Evolutionary conservation across 1,140 invertebrate species (phyloP).

Genomic region (Ruditapes philippinarum): DNA sequence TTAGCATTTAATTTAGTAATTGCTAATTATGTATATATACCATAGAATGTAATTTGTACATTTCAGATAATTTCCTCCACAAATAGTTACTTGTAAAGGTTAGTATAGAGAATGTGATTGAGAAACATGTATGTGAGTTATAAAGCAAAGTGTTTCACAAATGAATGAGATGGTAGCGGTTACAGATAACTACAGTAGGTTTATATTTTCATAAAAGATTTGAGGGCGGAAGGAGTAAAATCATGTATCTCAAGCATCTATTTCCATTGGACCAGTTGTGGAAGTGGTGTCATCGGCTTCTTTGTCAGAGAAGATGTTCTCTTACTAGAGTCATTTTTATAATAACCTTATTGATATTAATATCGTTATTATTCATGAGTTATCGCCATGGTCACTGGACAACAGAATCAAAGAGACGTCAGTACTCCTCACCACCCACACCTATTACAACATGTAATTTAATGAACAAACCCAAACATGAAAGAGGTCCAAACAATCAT

Average conservation of each 20-base stretch:
- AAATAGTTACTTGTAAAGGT: too few species aligned
- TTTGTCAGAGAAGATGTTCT: conserved; percentile 59
- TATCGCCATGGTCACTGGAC: conserved; percentile 16
- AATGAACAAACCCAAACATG: conserved; percentile 27
- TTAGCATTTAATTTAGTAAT: too few species aligned
- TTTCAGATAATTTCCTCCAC: too few species aligned
- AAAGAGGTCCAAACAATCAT: conserved; percentile 88
- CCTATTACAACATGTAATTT: conserved; percentile 67
- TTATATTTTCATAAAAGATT: too few species aligned
- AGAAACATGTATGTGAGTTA: too few species aligned
- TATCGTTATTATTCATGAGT: conserved; percentile 13
- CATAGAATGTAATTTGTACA: too few species aligned
- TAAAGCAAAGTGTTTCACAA: too few species aligned
- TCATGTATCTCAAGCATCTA: background rate
- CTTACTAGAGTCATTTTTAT: conserved; percentile 42
- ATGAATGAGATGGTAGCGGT: too few species aligned
- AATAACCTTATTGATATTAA: background rate
- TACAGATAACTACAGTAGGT: too few species aligned
- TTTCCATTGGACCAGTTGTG: background rate
- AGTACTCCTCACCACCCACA: conserved; percentile 51
- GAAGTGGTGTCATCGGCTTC: conserved; percentile 22
- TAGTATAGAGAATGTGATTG: too few species aligned
- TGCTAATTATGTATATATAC: too few species aligned
- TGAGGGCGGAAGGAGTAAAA: too few species aligned
- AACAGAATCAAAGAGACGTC: background rate